phyloP scores from a whole-genome alignment of 1,140 invertebrate genomes.

The Ruditapes philippinarum region DNA sequence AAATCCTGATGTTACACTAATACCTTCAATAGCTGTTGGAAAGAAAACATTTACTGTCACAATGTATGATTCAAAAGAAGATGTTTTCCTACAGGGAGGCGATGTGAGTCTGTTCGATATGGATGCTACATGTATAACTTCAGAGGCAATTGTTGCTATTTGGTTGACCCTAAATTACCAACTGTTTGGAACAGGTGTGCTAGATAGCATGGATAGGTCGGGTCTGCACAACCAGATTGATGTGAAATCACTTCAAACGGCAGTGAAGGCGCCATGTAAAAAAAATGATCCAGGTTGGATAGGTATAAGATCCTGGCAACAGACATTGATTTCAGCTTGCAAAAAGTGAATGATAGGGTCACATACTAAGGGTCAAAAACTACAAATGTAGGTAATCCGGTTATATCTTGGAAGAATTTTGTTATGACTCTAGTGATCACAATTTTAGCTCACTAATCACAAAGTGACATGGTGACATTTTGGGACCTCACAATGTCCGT shows the following conservation, averaged over 20 bases:
- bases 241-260: conserved; percentile 4
- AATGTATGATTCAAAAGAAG: conserved; percentile 31
- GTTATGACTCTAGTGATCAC: conserved; percentile 6
- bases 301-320: background rate
- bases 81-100: conserved; percentile 35
- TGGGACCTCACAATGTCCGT: background rate
- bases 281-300: background rate
- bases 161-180: conserved; percentile 34
- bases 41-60: background rate
- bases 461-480: conserved; percentile 6
- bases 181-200: conserved; percentile 7
- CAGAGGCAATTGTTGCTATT: background rate
- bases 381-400: conserved; percentile 6
- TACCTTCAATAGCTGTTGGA: conserved; percentile 26
- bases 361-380: conserved; percentile 6
- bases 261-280: conserved; percentile 6
- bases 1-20: conserved; percentile 14
- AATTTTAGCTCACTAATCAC: conserved; percentile 7
- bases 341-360: conserved; percentile 6
- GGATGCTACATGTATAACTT: background rate
- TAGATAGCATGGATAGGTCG: conserved; percentile 13
- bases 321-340: background rate
- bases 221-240: conserved; percentile 28
- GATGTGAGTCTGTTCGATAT: background rate
- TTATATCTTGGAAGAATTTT: conserved; percentile 9